These are phyloP conservation scores for Cheilosia grossa DNA, from an alignment of 2,888 invertebrate genomes.

Conservation along the genomic window DNA sequence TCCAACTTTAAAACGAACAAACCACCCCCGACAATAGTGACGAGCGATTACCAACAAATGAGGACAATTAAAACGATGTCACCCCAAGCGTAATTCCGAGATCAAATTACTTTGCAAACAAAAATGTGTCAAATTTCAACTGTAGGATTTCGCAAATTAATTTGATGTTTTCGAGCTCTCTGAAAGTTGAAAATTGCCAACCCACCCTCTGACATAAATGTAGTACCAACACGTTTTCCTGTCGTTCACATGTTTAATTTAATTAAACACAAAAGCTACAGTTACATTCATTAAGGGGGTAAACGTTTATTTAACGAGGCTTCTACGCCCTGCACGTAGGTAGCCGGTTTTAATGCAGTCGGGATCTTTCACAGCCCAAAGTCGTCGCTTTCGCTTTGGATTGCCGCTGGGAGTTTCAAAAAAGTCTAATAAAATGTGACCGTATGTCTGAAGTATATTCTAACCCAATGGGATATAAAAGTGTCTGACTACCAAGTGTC, in stretches of 20 bases:
- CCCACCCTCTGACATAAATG: too few relatives aligned
- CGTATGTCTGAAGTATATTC: neutral
- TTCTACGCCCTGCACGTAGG: neutral
- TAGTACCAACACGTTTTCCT: neutral
- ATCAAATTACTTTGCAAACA: neutral
- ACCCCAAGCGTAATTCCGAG: neutral
- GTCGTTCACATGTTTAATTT: conserved; percentile 9
- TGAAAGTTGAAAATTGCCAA: neutral
- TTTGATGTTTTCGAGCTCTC: neutral
- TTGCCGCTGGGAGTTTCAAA: neutral
- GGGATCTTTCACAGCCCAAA: conserved; percentile 3
- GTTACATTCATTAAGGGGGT: conserved; percentile 18
- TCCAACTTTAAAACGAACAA: neutral
- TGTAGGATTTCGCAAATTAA: neutral
- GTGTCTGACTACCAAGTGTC: neutral
- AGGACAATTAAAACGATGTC: neutral
- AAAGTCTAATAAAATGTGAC: conserved; percentile 22
- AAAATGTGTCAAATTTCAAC: neutral
- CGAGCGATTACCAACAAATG: neutral
- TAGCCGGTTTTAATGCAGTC: conserved; percentile 13
- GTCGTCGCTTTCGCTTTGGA: neutral
- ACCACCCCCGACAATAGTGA: neutral
- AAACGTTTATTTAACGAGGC: conserved; percentile 22
- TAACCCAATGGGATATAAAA: conserved; percentile 35
- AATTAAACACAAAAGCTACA: conserved; percentile 16